Evolutionary conservation across 2,888 invertebrate species (phyloP), one percentile per base, ranked within the genome.

Genomic region (Mycogona germanica): DNA sequence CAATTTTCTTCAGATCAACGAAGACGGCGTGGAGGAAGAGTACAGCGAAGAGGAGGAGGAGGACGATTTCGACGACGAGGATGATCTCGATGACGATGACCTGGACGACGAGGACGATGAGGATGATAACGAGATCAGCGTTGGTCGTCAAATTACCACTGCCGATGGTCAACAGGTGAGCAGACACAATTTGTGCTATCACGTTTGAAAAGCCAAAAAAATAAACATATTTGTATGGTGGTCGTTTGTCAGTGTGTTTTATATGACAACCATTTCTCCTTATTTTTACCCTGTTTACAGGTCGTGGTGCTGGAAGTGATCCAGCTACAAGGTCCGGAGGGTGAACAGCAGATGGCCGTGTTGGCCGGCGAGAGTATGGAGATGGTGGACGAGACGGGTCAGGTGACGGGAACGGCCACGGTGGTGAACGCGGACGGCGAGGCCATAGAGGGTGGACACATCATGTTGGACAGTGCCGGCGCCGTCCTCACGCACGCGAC

Each of bases 281-380:
- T 12, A 17, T 42, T 42, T 14, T 9, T 42, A n/a, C 9, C 9
- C 35, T 35, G 29, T n/a, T 19, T 48, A 62, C 84, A 87, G 68
- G 87, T 87, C 64, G 87, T 91, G 47, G 87, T 91, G n/a, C 72
- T 91, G 14, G 88, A 91, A 72, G 87, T 91, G 9, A 86, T 89
- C 42, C 86, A 87, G 62, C 69, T 85, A 40, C 61, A 68, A 64
- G 68, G 70, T 54, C 64, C 66, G 3, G 67, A 68, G 49, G 68
- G 66, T 9, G 62, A 63, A 21, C 67, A 68, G 50, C 67, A 69
- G 55, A 72, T 75, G 61, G 72, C 75, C 21, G 73, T 75, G 19
- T 72, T 75, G 7, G 72, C 70, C 48, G 73, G 60, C 9, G 57
- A 55, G 25, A 48, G 57, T 14, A 55, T 57, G 55, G 55, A 57